Evolutionary conservation across 2,888 invertebrate genomes (phyloP).

Genomic region (Leptopilina myrica): DNA sequence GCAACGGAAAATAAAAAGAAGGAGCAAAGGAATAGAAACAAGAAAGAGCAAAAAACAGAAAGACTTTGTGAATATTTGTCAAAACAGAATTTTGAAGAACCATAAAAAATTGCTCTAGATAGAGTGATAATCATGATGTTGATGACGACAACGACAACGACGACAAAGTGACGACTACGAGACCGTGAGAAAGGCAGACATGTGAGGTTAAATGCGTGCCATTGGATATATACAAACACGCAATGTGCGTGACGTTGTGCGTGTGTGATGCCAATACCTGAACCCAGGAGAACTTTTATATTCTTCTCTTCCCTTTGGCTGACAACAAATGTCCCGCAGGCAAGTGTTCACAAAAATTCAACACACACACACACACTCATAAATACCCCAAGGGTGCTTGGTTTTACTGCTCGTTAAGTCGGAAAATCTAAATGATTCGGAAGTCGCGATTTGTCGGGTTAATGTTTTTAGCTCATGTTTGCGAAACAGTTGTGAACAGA

Average conservation of each 20-base stretch:
- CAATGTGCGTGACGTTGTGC: not conserved
- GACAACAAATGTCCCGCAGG: not conserved
- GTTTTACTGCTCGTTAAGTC: slow-evolving; percentile 19
- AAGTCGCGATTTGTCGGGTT: slow-evolving; percentile 3
- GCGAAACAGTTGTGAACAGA: not conserved
- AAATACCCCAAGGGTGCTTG: not conserved
- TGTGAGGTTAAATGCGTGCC: slow-evolving; percentile 19
- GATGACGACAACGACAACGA: no score
- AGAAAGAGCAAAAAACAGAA: no score
- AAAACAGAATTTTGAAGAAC: not conserved
- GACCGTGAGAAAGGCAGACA: slow-evolving; percentile 26
- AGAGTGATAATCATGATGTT: not conserved
- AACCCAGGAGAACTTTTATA: not conserved
- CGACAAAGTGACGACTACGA: not conserved
- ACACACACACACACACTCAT: not conserved
- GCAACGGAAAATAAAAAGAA: no score
- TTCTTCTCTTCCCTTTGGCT: not conserved
- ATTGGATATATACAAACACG: not conserved
- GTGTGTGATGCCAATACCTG: slow-evolving; percentile 14
- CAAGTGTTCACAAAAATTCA: slow-evolving; percentile 12
- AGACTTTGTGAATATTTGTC: not conserved
- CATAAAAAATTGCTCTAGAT: not conserved
- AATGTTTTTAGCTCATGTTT: slow-evolving; percentile 4
- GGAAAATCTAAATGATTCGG: slow-evolving; percentile 11
- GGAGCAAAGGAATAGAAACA: no score